Conservation (phyloP, 2,113 vertebrate species). For the Piaya cayana region DNA sequence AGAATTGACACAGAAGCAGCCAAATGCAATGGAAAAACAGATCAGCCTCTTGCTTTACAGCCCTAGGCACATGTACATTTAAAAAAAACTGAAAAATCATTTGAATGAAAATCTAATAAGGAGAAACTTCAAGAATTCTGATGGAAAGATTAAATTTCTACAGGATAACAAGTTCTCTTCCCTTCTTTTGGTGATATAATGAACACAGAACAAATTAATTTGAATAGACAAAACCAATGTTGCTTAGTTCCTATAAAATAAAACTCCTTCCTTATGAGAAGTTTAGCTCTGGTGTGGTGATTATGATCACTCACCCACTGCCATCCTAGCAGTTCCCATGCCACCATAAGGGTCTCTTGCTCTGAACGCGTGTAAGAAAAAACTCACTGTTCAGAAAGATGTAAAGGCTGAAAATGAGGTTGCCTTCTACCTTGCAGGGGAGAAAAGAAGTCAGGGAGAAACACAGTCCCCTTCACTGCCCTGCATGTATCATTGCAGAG, state of each 20-base stretch:
- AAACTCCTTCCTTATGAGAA: background rate
- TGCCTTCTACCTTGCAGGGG: background rate
- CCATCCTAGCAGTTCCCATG: background rate
- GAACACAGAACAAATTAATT: background rate
- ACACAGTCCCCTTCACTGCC: background rate
- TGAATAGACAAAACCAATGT: background rate
- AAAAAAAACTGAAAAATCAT: background rate
- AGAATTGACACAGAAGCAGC: background rate
- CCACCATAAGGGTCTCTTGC: background rate
- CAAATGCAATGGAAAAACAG: background rate
- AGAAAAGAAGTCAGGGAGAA: background rate
- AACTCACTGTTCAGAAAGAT: background rate
- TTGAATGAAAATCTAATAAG: conserved; percentile 3
- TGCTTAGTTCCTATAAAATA: background rate
- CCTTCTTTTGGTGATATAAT: background rate
- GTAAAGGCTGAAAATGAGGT: background rate
- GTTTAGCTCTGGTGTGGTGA: background rate
- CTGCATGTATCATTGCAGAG: background rate
- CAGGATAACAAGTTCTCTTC: background rate
- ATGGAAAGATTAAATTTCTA: background rate
- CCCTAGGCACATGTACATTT: background rate
- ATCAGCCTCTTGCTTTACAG: background rate
- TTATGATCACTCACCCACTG: background rate
- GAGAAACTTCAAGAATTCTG: conserved; percentile 15
- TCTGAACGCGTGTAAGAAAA: background rate